phyloP scores from a whole-genome alignment of 1,140 invertebrate genomes.

The Drosophila baimaii region DNA sequence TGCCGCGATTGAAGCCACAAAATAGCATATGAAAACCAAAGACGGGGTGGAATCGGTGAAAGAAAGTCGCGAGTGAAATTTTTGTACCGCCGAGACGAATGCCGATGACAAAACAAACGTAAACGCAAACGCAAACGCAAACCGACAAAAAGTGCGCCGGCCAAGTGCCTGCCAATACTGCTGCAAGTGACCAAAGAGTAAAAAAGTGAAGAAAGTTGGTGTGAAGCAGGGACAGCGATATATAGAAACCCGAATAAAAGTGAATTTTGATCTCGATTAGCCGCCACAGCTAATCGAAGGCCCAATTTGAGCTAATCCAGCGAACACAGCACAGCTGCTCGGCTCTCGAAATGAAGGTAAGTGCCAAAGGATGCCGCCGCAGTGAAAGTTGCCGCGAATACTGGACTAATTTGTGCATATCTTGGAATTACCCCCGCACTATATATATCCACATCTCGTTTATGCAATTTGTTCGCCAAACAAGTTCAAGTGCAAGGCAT shows the following conservation, averaged over 20 bases:
- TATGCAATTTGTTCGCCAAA: slow-evolving; percentile 70
- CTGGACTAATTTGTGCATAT: slow-evolving; percentile 58
- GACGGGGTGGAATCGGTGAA: slow-evolving; percentile 47
- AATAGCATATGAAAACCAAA: slow-evolving; percentile 1
- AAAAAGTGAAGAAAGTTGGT: slow-evolving; percentile 64
- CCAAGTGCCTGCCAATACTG: slow-evolving; percentile 57
- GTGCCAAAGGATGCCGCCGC: slow-evolving; percentile 25
- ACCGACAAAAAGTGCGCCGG: slow-evolving; percentile 33
- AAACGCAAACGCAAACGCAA: slow-evolving; percentile 52
- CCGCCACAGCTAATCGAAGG: slow-evolving; percentile 52
- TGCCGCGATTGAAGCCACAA: slow-evolving; percentile 62
- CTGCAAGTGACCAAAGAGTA: slow-evolving; percentile 54
- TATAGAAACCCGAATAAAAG: slow-evolving; percentile 32
- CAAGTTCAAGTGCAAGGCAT: slow-evolving; percentile 77
- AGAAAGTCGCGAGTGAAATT: slow-evolving; percentile 80
- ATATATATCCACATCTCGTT: slow-evolving; percentile 27
- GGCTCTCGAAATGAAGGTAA: slow-evolving; percentile 65
- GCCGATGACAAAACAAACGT: slow-evolving; percentile 57
- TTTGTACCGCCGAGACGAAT: slow-evolving; percentile 43
- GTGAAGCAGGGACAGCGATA: slow-evolving; percentile 18
- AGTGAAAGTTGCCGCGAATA: slow-evolving; percentile 64
- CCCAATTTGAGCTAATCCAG: slow-evolving; percentile 38
- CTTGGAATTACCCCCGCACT: neutral
- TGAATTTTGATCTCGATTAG: slow-evolving; percentile 64
- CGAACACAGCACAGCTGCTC: slow-evolving; percentile 7